Evolutionary conservation across 1,140 invertebrate species (phyloP), one percentile per base, ranked within the genome.

Genomic region (Meloidogyne exigua): DNA sequence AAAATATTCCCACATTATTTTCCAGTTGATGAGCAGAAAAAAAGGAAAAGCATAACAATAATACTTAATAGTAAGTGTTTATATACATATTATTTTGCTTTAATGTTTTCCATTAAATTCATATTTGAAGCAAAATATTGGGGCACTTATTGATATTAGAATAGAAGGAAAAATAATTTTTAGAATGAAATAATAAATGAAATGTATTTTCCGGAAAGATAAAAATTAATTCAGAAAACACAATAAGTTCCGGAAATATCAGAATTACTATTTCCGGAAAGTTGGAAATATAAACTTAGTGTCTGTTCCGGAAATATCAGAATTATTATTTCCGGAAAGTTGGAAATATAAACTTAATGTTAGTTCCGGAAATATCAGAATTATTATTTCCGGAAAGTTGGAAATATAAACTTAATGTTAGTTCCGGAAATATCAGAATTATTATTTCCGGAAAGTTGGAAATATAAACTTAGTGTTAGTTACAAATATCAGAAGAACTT

Each of bases 61-160:
- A 57, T 57, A n/a, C n/a, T n/a, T n/a, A 57, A 57, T 57, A 57
- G 49, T 57, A 57, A 57, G 49, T 57, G 49, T 57, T 57, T 57
- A 57, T 57, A n/a, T 57, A 57, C n/a, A n/a, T n/a, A n/a, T n/a
- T n/a, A n/a, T 57, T 57, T 57, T 57, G n/a, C n/a, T n/a, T 57
- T 57, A 57, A 57, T 57, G 49, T 57, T 57, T 57, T 57, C 18
- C 18, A n/a, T 57, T 57, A 5, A 57, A 57, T 21, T n/a, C 2
- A 3, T 3, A n/a, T 57, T 57, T 57, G 15, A 57, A n/a, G 49
- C 18, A 57, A 57, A 57, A 57, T n/a, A n/a, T 7, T 18, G 0
- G 3, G 12, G 5, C 13, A 15, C 42, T 44, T 44, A 44, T 15
- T 13, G 42, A 57, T n/a, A n/a, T n/a, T 57, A 57, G n/a, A n/a